Conservation (phyloP, 2,797 vertebrate species). For the Hoplostethus atlanticus region DNA sequence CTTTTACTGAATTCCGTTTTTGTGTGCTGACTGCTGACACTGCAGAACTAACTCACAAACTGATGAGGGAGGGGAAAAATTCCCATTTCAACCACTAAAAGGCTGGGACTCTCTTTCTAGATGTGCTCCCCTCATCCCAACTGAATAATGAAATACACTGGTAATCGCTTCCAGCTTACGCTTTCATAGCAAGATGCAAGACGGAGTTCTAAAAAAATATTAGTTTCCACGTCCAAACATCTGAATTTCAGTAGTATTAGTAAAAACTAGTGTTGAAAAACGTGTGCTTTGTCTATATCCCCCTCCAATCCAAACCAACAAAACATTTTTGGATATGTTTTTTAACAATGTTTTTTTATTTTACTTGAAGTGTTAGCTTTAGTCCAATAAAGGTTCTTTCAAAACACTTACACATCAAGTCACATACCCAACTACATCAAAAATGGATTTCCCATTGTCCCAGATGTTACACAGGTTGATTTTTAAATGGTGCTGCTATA, state of each 20-base stretch:
- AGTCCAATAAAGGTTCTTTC: too few species aligned
- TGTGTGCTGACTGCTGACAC: slow-evolving; percentile 87
- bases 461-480: too few species aligned
- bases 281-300: too few species aligned
- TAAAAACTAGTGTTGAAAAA: slow-evolving; percentile 1
- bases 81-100: slow-evolving; percentile 82
- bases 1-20: slow-evolving; percentile 87
- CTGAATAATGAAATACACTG: slow-evolving; percentile 80
- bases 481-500: too few species aligned
- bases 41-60: slow-evolving; percentile 84
- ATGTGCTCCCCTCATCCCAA: slow-evolving; percentile 68
- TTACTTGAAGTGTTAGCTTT: too few species aligned
- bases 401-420: too few species aligned
- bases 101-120: slow-evolving; percentile 75
- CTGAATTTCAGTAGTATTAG: not conserved
- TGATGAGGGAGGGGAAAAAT: slow-evolving; percentile 75
- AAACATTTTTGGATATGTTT: too few species aligned
- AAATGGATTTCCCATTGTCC: too few species aligned
- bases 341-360: too few species aligned
- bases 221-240: slow-evolving; percentile 30
- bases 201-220: slow-evolving; percentile 23
- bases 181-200: slow-evolving; percentile 56
- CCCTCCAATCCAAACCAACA: too few species aligned
- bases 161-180: slow-evolving; percentile 82
- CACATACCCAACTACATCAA: too few species aligned